Base-by-base conservation (phyloP, 2,888 invertebrate species). In the Parthenolecanium corni region DNA sequence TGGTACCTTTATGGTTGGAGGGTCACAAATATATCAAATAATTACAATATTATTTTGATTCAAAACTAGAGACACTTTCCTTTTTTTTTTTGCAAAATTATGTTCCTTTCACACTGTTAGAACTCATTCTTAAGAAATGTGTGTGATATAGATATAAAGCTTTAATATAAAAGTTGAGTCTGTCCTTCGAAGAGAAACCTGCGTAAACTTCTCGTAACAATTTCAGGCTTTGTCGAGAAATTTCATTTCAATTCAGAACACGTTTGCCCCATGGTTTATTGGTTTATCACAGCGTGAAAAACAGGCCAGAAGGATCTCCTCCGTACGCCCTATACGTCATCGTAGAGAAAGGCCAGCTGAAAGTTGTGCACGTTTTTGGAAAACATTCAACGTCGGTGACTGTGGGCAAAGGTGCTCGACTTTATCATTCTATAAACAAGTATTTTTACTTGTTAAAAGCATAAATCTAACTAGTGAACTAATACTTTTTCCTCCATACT, bases 301-400 rank as follows among this genome's bases (percentile, higher is more conserved):
- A 89, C 72, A 73, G 77, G 6, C 89, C 89, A 5, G 82, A 85
- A 58, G 84, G 85, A 65, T 80, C 91, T 72, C 88, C 89, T 69
- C 89, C 90, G 0, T 92, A 92, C 71, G 92, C 92, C 52, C 76
- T 92, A 20, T 92, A 92, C 73, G 86, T 92, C 40, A 91, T 91
- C 71, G 88, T 92, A 21, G 90, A 91, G 73, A 91, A 91, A 72
- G 92, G 91, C 18, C 89, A 90, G 75, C 76, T 92, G 18, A 91
- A 91, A 79, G 89, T 92, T 63, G 90, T 91, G 9, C 91, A 92
- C 73, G 89, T 91, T 24, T 91, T 90, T 72, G 90, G 90, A 3
- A 89, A 90, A 72, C 85, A 86, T 72, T 82, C 89, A 58, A 90
- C 90, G 0, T 80, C 81, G n/a, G 71, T 91, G 46, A 89, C 88